phyloP scores from a whole-genome alignment of 2,888 invertebrate genomes.

The Drosophila nr. medialis region DNA sequence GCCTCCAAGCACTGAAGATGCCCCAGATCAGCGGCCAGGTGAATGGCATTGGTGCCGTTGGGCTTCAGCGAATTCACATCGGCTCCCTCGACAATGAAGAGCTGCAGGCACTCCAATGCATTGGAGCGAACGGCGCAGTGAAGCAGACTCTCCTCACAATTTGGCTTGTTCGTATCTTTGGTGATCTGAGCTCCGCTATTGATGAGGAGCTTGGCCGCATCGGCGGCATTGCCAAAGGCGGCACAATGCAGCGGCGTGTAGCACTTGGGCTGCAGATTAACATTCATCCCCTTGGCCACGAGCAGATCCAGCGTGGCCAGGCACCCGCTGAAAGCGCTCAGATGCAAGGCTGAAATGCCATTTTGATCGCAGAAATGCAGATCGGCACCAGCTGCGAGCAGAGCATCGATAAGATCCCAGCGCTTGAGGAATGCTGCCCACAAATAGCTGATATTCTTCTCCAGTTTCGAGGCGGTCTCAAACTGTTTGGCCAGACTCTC shows the following conservation, averaged over 20 bases:
- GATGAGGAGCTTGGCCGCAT: constrained; percentile 92
- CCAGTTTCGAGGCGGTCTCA: constrained; percentile 87
- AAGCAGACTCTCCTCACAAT: constrained; percentile 91
- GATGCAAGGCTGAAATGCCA: constrained; percentile 91
- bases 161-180: constrained; percentile 88
- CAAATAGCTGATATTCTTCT: constrained; percentile 89
- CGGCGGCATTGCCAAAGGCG: constrained; percentile 93
- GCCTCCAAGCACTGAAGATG: constrained; percentile 90
- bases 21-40: constrained; percentile 92
- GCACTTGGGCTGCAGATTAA: constrained; percentile 89
- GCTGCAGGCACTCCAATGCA: constrained; percentile 91
- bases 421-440: constrained; percentile 91
- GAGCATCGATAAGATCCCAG: constrained; percentile 88
- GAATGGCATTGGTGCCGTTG: constrained; percentile 91
- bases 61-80: constrained; percentile 91
- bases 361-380: constrained; percentile 89
- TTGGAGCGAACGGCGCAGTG: constrained; percentile 95
- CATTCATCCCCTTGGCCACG: constrained; percentile 88
- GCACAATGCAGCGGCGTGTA: constrained; percentile 95
- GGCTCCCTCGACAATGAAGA: constrained; percentile 91
- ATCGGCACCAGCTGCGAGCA: constrained; percentile 89
- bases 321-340: constrained; percentile 92
- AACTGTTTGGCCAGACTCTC: constrained; percentile 86
- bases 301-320: constrained; percentile 89
- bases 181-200: constrained; percentile 89